Evolutionary conservation across 1,140 invertebrate genomes (phyloP), one percentile per base, ranked within the genome.

Genomic region (Bombyx mori): DNA sequence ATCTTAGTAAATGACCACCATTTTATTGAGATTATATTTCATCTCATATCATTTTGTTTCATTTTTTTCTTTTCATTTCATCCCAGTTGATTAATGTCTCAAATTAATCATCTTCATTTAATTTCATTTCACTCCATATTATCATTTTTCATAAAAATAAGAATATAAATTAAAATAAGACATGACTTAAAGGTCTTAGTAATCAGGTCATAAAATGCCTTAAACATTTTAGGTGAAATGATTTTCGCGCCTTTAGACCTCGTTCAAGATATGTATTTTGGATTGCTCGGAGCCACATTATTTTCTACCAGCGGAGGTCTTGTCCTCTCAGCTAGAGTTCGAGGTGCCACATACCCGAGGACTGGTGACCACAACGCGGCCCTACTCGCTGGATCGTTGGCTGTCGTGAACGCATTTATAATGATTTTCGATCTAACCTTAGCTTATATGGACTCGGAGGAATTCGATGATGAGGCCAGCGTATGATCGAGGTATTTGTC

Each of bases 201-300:
- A 18, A 18, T 1, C 12, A 18, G 12, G 12, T 18, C 12, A 18
- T 18, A 18, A 18, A 18, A 18, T 18, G 0, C 12, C 12, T 18
- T 18, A 18, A 18, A 18, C 12, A 35, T 63, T 63, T 64, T 79
- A 86, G 82, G 82, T 22, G 82, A 86, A 63, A 77, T 84, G 67
- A 57, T 82, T 47, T 78, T 84, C 57, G 73, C 82, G 48, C 82
- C 81, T 8, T 62, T 86, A 57, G 82, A 86, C 58, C 72, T 86
- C 43, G 77, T 86, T 5, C 82, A 86, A 61, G 82, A 86, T 61
- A 80, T 86, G 68, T 86, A 75, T 66, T 84, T 78, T 56, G 77
- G 81, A 10, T 72, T 82, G 42, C 58, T 84, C 1, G 82, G 82
- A 9, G 60, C 77, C 3, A 68, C 56, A 0, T 48, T 86, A 52